A percentile compares a stretch with the other conserved stretches of the same genome.
Conservation (phyloP, 2,797 vertebrate species). For the Enteromius paludinosus region DNA sequence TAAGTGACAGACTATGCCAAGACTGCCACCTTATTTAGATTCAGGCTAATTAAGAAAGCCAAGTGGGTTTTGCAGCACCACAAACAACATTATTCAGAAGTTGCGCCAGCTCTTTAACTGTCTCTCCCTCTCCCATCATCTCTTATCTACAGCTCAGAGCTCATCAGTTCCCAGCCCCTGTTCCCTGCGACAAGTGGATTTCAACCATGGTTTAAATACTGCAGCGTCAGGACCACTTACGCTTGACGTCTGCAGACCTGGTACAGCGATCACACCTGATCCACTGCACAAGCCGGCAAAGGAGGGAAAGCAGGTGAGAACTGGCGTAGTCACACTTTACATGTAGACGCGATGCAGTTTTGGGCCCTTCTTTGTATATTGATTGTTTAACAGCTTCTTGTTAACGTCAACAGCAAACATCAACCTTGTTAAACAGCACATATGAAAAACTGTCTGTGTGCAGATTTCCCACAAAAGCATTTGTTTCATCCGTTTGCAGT, state of each 20-base stretch:
- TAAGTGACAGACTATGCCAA: conserved; percentile 26
- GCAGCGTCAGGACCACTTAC: conserved; percentile 12
- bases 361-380: neutral
- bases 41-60: conserved; percentile 53
- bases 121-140: conserved; percentile 36
- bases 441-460: neutral
- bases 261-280: neutral
- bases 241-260: neutral
- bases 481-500: neutral
- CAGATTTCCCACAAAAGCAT: neutral
- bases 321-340: neutral
- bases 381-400: neutral
- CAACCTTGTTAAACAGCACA: neutral
- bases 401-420: no score
- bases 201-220: conserved; percentile 30
- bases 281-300: neutral
- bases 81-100: conserved; percentile 53
- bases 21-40: conserved; percentile 48
- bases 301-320: conserved; percentile 36
- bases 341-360: neutral
- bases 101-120: conserved; percentile 19
- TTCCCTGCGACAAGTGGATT: conserved; percentile 25
- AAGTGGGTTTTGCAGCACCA: conserved; percentile 47
- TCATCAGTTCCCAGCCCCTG: conserved; percentile 1
- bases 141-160: conserved; percentile 36